phyloP scores from a whole-genome alignment of 2,797 vertebrate genomes.

The Margarornis squamiger region DNA sequence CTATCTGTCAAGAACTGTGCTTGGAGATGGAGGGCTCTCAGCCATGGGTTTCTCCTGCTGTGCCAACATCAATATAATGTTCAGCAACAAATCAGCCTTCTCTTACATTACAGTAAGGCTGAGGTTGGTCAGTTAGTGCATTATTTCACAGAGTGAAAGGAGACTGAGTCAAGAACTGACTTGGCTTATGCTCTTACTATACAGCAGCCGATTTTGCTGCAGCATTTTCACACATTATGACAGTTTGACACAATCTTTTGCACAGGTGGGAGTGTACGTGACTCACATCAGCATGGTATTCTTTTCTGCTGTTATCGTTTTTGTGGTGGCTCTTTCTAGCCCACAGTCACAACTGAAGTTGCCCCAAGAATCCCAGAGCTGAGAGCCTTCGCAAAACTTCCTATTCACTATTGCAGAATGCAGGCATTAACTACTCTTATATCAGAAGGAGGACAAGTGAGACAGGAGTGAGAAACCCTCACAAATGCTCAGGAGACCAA shows the following conservation, averaged over 20 bases:
- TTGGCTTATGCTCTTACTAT: not conserved
- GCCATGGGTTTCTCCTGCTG: not conserved
- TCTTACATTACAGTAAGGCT: not conserved
- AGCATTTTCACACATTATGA: not conserved
- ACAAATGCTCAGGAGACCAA: not conserved
- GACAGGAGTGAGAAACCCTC: not conserved
- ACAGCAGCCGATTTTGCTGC: not conserved
- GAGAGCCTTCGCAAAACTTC: not conserved
- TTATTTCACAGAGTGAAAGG: not conserved
- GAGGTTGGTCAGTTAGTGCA: not conserved
- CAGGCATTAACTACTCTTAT: not conserved
- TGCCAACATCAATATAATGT: not conserved
- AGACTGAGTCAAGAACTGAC: not conserved
- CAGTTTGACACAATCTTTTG: not conserved
- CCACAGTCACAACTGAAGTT: not conserved
- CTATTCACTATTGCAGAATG: not conserved
- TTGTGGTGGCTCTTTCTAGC: not conserved
- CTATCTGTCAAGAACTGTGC: not conserved
- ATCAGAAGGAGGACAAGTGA: not conserved
- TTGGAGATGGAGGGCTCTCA: not conserved
- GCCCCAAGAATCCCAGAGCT: not conserved
- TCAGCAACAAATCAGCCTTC: not conserved
- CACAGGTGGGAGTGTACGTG: not conserved
- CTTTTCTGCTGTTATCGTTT: not conserved
- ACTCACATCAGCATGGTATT: not conserved